These are phyloP conservation scores for Chelonus insularis DNA, from an alignment of 1,140 invertebrate species.

Conservation along the genomic window DNA sequence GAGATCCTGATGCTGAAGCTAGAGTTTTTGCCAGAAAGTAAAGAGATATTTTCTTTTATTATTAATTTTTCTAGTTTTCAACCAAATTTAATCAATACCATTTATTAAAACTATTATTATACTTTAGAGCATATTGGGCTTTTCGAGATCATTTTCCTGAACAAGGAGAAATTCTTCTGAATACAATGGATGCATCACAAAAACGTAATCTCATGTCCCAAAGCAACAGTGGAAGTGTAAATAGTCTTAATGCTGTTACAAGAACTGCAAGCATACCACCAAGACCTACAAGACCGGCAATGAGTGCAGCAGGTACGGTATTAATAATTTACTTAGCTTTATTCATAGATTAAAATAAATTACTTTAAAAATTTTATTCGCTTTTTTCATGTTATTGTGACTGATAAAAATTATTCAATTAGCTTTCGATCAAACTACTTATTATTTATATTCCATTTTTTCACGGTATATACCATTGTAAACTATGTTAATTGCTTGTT, in stretches of 20 bases:
- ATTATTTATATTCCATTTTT: neutral
- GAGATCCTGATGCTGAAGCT: constrained; percentile 90
- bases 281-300: constrained; percentile 47
- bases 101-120: too few relatives aligned
- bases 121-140: constrained; percentile 81
- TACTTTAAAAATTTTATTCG: too few relatives aligned
- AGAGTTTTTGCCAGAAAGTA: constrained; percentile 74
- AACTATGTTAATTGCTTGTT: constrained; percentile 6
- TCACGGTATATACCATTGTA: neutral
- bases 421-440: neutral
- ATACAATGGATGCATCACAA: constrained; percentile 80
- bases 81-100: too few relatives aligned
- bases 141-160: constrained; percentile 91
- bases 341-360: too few relatives aligned
- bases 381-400: too few relatives aligned
- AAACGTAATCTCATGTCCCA: constrained; percentile 75
- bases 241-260: constrained; percentile 56
- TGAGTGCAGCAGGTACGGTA: constrained; percentile 51
- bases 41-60: too few relatives aligned
- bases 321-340: neutral
- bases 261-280: constrained; percentile 53
- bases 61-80: too few relatives aligned
- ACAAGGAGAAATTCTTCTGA: constrained; percentile 82
- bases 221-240: constrained; percentile 61
- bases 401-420: too few relatives aligned